A percentile compares a stretch with the other conserved stretches of the same genome.
These are phyloP conservation scores for Chlorospingus semifuscus DNA, from an alignment of 2,797 vertebrate genomes.

Conservation along the genomic window DNA sequence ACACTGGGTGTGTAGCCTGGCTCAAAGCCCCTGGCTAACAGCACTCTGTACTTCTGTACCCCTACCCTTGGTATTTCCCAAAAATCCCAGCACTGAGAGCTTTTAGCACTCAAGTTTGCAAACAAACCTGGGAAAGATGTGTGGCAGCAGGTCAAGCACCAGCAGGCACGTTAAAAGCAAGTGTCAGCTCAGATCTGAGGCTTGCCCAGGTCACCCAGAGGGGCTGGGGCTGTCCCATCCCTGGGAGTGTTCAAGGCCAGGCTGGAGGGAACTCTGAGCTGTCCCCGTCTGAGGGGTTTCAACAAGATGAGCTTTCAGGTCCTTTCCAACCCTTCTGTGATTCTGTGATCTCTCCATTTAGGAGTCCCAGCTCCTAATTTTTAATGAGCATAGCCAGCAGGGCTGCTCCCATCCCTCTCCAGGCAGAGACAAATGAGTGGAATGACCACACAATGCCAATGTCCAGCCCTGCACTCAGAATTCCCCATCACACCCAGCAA, in stretches of 20 bases:
- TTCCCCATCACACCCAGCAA: fast-evolving
- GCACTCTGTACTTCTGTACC: not conserved
- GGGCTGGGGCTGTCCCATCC: not conserved
- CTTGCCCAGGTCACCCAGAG: not conserved
- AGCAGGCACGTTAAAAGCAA: not conserved
- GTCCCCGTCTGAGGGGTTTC: not conserved
- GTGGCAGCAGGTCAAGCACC: not conserved
- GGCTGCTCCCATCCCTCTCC: not conserved
- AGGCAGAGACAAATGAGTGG: not conserved
- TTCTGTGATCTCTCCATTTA: not conserved
- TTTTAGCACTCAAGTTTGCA: not conserved
- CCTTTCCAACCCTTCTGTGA: not conserved
- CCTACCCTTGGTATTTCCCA: not conserved
- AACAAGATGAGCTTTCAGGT: not conserved
- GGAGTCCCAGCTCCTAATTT: not conserved
- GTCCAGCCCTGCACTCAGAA: fast-evolving
- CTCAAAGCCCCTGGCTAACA: not conserved
- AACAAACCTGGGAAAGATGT: not conserved
- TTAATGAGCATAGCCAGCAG: not conserved
- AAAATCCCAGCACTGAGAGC: not conserved
- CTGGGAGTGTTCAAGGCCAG: not conserved
- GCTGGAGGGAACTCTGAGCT: not conserved
- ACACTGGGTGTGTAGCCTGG: not conserved
- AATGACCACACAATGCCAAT: fast-evolving
- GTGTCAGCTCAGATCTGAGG: not conserved